These are phyloP conservation scores for Punctoribates punctum DNA, from an alignment of 2,888 invertebrate genomes.

Conservation along the genomic window DNA sequence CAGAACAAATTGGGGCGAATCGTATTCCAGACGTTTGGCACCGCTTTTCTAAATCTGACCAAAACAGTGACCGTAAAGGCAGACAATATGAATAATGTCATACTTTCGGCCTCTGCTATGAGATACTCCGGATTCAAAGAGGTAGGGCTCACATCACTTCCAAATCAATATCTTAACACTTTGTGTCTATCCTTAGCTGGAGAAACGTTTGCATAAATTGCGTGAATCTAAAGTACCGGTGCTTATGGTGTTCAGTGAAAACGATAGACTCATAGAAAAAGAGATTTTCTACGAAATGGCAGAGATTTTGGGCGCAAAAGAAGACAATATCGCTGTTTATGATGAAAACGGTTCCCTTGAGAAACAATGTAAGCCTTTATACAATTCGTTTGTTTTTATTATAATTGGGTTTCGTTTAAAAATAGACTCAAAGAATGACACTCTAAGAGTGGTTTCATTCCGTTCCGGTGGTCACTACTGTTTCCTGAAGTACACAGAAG, in stretches of 20 bases:
- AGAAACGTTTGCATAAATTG: slow-evolving; percentile 38
- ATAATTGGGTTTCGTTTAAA: neutral
- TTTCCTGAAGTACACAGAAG: slow-evolving; percentile 39
- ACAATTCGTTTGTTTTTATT: neutral
- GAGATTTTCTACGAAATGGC: slow-evolving; percentile 46
- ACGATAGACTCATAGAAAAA: slow-evolving; percentile 46
- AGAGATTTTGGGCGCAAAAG: slow-evolving; percentile 44
- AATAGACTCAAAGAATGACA: slow-evolving; percentile 1
- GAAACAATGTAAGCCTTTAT: slow-evolving; percentile 37
- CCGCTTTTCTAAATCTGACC: slow-evolving; percentile 41
- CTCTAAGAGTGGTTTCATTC: slow-evolving; percentile 35
- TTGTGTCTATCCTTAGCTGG: slow-evolving; percentile 38
- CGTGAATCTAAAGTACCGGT: slow-evolving; percentile 42
- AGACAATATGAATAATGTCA: slow-evolving; percentile 46
- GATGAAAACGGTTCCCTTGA: slow-evolving; percentile 43
- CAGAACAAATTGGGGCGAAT: slow-evolving; percentile 42
- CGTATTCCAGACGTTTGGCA: slow-evolving; percentile 41
- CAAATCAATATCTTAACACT: too few species aligned
- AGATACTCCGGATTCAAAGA: slow-evolving; percentile 38
- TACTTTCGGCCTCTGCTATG: slow-evolving; percentile 47
- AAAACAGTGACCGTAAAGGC: slow-evolving; percentile 42
- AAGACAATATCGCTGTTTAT: slow-evolving; percentile 41
- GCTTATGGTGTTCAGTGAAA: slow-evolving; percentile 46
- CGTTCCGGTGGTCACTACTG: slow-evolving; percentile 43
- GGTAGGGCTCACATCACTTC: too few species aligned